Conservation (phyloP, 2,113 vertebrate genomes). For the Oxygymnocypris stewartii region DNA sequence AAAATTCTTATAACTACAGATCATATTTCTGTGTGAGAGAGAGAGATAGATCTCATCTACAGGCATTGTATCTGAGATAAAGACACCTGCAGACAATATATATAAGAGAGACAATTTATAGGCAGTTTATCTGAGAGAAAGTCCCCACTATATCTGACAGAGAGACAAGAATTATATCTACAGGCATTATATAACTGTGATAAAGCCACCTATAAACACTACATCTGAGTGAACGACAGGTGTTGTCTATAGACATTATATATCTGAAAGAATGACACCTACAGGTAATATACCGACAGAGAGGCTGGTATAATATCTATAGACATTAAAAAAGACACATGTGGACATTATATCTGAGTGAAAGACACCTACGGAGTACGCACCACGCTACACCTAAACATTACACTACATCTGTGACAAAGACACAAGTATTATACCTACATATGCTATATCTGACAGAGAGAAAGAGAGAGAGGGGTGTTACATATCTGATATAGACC, state of each 20-base stretch:
- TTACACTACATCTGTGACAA: not conserved
- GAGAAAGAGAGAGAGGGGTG: not conserved
- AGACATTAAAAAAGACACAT: not conserved
- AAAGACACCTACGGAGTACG: not conserved
- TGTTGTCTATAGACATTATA: not conserved
- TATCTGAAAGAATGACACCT: not conserved
- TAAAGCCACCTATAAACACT: not conserved
- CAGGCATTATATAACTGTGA: not conserved
- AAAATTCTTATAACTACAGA: not conserved
- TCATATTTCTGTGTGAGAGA: not conserved
- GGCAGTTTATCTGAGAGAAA: not conserved
- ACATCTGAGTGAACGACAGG: not conserved
- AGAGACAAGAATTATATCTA: not conserved
- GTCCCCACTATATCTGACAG: not conserved
- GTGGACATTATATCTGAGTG: not conserved
- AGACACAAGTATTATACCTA: not conserved
- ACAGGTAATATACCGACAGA: not conserved
- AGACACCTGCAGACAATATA: not conserved
- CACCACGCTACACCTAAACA: not conserved
- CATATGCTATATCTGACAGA: not conserved
- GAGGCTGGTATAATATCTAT: not conserved
- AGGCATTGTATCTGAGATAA: not conserved
- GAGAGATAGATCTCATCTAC: too few species aligned
- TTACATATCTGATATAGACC: not conserved
- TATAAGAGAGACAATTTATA: not conserved